phyloP scores from a whole-genome alignment of 2,113 vertebrate species.

The Albula goreensis region DNA sequence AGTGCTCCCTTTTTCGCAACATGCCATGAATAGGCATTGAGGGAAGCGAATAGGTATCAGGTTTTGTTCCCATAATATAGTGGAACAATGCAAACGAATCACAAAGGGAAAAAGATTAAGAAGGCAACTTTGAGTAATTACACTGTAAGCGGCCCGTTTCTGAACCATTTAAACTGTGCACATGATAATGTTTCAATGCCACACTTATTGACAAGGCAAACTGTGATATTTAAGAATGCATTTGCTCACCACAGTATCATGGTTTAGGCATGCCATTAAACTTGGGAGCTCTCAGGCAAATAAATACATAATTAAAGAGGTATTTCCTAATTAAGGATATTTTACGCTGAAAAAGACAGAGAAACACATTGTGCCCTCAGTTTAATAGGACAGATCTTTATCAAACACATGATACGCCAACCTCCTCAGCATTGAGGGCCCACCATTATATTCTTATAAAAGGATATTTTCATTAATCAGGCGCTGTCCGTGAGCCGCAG shows the following conservation, averaged over 20 bases:
- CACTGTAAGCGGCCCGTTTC: constrained; percentile 51
- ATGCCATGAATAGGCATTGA: constrained; percentile 62
- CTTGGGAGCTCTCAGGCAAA: constrained; percentile 31
- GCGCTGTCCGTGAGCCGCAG: constrained; percentile 11
- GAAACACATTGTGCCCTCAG: constrained; percentile 43
- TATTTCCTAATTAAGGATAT: constrained; percentile 45
- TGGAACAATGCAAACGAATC: constrained; percentile 56
- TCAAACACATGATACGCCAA: constrained; percentile 42
- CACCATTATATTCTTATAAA: constrained; percentile 47
- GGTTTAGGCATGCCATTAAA: constrained; percentile 25
- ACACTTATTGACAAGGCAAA: constrained; percentile 34
- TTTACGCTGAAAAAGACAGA: constrained; percentile 36
- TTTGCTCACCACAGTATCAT: constrained; percentile 23
- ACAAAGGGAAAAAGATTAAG: constrained; percentile 53
- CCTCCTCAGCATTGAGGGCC: constrained; percentile 41
- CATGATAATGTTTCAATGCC: constrained; percentile 47
- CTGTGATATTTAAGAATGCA: constrained; percentile 45
- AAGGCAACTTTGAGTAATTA: constrained; percentile 55
- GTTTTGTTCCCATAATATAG: constrained; percentile 57
- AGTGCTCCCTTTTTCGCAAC: constrained; percentile 51
- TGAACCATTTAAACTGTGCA: constrained; percentile 39
- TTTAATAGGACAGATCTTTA: constrained; percentile 47
- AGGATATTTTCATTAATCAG: constrained; percentile 43
- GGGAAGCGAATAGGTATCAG: constrained; percentile 55
- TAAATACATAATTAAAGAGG: background rate